These are phyloP conservation scores for Ypsolopha scabrella DNA, from an alignment of 2,888 invertebrate species.

Conservation along the genomic window DNA sequence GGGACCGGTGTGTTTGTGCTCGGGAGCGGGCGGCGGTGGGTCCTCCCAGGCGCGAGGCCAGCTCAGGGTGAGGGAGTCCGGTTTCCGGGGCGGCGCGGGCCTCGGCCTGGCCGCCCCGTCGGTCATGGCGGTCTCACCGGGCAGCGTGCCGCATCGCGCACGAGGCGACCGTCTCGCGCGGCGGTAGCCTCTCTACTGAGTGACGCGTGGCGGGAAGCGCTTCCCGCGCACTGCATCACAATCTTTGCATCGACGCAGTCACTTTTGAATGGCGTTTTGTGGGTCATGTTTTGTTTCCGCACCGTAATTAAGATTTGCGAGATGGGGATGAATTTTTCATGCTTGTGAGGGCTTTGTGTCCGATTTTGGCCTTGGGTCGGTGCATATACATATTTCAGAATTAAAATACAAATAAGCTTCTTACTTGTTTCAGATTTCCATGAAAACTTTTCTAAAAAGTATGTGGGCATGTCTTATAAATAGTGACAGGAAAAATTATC, in stretches of 20 bases:
- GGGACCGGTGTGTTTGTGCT: conserved; percentile 21
- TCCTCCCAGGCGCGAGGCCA: conserved; percentile 54
- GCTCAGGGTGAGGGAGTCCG: conserved; percentile 47
- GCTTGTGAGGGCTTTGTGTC: neutral
- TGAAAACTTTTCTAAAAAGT: too few relatives aligned
- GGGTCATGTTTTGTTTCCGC: conserved; percentile 15
- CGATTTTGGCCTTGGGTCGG: neutral
- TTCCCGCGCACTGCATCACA: conserved; percentile 12
- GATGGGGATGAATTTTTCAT: neutral
- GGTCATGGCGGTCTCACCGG: conserved; percentile 45
- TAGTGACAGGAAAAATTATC: too few relatives aligned
- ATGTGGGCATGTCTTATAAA: too few relatives aligned
- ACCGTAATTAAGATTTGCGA: neutral
- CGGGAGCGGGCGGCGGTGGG: conserved; percentile 64
- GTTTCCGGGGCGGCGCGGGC: conserved; percentile 66
- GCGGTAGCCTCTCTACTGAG: conserved; percentile 18
- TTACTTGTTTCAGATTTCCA: too few relatives aligned
- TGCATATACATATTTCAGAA: neutral
- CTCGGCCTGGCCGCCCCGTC: conserved; percentile 61
- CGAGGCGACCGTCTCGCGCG: conserved; percentile 23
- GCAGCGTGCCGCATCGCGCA: conserved; percentile 43
- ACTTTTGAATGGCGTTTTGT: conserved; percentile 17
- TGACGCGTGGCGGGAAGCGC: conserved; percentile 10
- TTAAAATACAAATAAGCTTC: too few relatives aligned
- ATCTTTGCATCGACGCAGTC: conserved; percentile 28